Conservation (phyloP, 2,888 invertebrate species). For the Microplitis deprimator region DNA sequence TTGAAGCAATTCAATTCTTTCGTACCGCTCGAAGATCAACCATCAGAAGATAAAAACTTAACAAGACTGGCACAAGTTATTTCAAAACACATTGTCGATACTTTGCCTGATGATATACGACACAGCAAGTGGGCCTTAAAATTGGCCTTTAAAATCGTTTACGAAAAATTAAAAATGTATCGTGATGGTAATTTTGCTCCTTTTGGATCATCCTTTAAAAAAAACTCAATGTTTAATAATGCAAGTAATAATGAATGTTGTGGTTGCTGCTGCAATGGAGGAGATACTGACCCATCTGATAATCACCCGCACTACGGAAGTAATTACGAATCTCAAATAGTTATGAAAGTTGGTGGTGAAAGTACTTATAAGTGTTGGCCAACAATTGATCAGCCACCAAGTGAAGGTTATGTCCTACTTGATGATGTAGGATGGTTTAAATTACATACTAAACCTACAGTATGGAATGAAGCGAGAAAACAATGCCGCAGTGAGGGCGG, state of each 20-base stretch:
- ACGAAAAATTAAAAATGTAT: constrained; percentile 18
- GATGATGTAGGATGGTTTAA: constrained; percentile 33
- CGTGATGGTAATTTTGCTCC: not conserved
- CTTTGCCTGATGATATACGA: constrained; percentile 17
- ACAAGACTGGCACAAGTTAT: not conserved
- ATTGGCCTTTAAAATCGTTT: constrained; percentile 15
- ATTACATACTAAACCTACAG: constrained; percentile 5
- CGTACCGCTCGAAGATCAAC: not conserved
- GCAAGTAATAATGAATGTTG: not conserved
- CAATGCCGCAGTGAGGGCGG: constrained; percentile 30
- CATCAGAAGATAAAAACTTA: not conserved
- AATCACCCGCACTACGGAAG: no score
- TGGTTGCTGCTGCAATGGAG: constrained; percentile 19
- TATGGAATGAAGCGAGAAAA: constrained; percentile 33
- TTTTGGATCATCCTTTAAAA: not conserved
- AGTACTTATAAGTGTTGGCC: not conserved
- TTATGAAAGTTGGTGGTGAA: constrained; percentile 13
- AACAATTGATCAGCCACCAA: not conserved
- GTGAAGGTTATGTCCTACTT: constrained; percentile 22
- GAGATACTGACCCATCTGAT: not conserved
- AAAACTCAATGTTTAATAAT: not conserved
- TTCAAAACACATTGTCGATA: constrained; percentile 2
- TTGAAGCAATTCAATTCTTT: not conserved
- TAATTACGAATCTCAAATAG: not conserved
- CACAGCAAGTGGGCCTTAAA: not conserved